Percentiles rank a stretch among this genome's conserved stretches.
phyloP scores from a whole-genome alignment of 1,140 invertebrate genomes.

The Metaphire vulgaris region DNA sequence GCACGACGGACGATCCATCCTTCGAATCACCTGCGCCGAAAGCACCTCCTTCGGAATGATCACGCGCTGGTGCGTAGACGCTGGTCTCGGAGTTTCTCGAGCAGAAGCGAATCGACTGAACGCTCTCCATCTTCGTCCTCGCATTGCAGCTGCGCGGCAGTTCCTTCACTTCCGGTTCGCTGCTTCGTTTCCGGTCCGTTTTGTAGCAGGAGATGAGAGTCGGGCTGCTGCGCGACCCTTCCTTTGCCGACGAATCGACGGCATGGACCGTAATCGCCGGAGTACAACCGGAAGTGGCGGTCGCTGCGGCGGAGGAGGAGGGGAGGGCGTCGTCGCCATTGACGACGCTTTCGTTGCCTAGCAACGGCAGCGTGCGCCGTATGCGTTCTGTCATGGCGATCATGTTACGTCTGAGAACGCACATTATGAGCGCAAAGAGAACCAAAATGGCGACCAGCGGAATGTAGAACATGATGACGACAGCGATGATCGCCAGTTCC shows the following conservation, averaged over 20 bases:
- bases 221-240: neutral
- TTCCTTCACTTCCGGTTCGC: no score
- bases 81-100: neutral
- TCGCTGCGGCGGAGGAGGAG: neutral
- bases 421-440: conserved; percentile 9
- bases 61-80: neutral
- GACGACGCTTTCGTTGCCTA: neutral
- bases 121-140: neutral
- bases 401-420: neutral
- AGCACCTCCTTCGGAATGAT: neutral
- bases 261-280: neutral
- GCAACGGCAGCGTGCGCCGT: neutral
- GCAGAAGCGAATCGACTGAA: neutral
- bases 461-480: conserved; percentile 5
- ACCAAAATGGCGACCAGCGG: conserved; percentile 7
- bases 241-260: neutral
- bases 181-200: neutral
- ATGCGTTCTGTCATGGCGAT: neutral
- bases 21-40: neutral
- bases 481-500: neutral
- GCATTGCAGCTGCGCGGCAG: neutral
- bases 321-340: neutral
- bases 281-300: neutral
- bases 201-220: neutral
- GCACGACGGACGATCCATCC: neutral